phyloP scores from a whole-genome alignment of 2,888 invertebrate species.

The Lepas anatifera region DNA sequence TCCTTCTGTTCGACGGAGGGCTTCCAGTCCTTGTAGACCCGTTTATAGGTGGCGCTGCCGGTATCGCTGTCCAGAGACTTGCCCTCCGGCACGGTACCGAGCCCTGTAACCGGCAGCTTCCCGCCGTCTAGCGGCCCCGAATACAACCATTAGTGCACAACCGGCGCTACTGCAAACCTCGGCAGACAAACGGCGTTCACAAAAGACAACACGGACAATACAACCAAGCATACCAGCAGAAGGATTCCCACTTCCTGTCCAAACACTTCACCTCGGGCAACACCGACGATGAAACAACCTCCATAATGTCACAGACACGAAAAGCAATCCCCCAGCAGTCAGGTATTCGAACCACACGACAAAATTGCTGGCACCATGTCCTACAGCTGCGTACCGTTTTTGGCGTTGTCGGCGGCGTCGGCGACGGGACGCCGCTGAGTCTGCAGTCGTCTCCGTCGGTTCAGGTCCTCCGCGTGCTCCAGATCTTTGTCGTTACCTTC shows the following conservation, averaged over 20 bases:
- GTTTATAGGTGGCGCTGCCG: constrained; percentile 41
- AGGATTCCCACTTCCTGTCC: too few relatives aligned
- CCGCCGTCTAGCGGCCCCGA: neutral
- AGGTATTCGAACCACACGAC: too few relatives aligned
- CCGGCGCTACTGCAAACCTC: too few relatives aligned
- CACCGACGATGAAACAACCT: too few relatives aligned
- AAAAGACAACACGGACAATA: too few relatives aligned
- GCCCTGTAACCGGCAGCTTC: constrained; percentile 25
- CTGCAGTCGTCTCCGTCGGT: constrained; percentile 20
- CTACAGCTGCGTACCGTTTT: too few relatives aligned
- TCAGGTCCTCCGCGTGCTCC: constrained; percentile 45
- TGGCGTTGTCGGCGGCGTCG: constrained; percentile 21
- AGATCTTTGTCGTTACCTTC: constrained; percentile 38
- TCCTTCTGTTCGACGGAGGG: constrained; percentile 70
- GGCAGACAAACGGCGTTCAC: too few relatives aligned
- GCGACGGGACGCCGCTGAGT: constrained; percentile 25
- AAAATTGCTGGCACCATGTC: too few relatives aligned
- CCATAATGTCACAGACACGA: too few relatives aligned
- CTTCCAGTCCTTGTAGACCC: constrained; percentile 64
- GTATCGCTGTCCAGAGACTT: constrained; percentile 30
- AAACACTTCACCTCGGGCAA: too few relatives aligned
- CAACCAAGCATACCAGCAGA: too few relatives aligned
- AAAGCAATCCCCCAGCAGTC: too few relatives aligned
- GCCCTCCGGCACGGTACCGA: constrained; percentile 64
- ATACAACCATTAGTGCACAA: neutral